A percentile compares a stretch with the other conserved stretches of the same genome.
Evolutionary conservation across 1,140 invertebrate genomes (phyloP).

Genomic region (Philaenus spumarius): DNA sequence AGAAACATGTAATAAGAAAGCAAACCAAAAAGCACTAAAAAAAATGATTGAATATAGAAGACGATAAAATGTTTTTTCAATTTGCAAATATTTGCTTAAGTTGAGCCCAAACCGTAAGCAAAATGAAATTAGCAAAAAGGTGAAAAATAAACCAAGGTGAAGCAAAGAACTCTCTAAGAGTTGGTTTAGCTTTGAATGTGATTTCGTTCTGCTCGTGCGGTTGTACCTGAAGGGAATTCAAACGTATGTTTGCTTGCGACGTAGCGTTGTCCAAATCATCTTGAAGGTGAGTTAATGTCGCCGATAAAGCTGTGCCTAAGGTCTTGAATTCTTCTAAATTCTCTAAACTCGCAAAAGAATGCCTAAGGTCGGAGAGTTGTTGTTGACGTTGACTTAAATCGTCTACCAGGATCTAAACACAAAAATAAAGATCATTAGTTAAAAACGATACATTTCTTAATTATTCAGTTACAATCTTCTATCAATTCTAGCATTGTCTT

Average conservation of each 20-base stretch:
- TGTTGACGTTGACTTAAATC: conserved; percentile 5
- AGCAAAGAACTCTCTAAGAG: conserved; percentile 2
- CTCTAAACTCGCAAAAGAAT: background rate
- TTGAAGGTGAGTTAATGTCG: background rate
- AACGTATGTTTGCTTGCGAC: background rate
- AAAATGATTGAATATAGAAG: too few species aligned
- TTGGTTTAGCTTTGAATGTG: background rate
- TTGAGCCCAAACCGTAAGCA: conserved; percentile 10
- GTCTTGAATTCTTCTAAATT: conserved; percentile 3
- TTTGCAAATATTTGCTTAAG: conserved; percentile 10
- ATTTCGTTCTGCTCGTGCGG: background rate
- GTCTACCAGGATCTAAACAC: conserved; percentile 2
- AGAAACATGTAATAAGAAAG: too few species aligned
- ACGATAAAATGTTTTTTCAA: background rate
- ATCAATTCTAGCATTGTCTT: too few species aligned
- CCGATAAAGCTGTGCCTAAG: background rate
- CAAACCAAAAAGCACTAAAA: too few species aligned
- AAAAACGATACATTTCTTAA: too few species aligned
- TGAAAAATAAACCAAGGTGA: conserved; percentile 10
- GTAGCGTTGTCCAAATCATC: background rate
- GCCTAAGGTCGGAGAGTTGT: background rate
- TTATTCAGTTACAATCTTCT: too few species aligned
- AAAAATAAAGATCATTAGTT: too few species aligned
- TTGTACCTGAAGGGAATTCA: conserved; percentile 12
- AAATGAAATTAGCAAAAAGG: conserved; percentile 7